phyloP scores from a whole-genome alignment of 2,888 invertebrate species.

The Colostygia pectinataria region DNA sequence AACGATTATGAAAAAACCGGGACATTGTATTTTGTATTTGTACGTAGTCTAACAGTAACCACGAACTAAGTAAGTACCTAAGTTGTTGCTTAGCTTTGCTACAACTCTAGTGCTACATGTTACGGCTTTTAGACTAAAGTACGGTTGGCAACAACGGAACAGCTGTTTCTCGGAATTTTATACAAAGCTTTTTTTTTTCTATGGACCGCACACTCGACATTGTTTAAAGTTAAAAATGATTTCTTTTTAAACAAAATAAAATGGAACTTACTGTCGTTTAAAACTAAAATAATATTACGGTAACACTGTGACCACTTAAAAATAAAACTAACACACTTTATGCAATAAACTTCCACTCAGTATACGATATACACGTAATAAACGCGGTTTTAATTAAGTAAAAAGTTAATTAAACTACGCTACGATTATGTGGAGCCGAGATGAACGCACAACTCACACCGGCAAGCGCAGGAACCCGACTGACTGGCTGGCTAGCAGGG shows the following conservation, averaged over 20 bases:
- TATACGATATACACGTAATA: constrained; percentile 36
- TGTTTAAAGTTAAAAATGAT: no score
- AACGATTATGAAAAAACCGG: no score
- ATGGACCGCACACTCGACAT: no score
- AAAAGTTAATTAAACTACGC: constrained; percentile 54
- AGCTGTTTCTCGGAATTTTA: constrained; percentile 6
- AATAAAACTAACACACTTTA: constrained; percentile 52
- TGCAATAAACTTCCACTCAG: constrained; percentile 46
- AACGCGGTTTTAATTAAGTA: constrained; percentile 47
- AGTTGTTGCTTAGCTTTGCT: no score
- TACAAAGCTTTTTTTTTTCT: no score
- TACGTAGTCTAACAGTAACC: no score
- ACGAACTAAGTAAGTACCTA: no score
- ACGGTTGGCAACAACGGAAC: constrained; percentile 9
- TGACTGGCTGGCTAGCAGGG: constrained; percentile 35
- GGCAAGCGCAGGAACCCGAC: constrained; percentile 80
- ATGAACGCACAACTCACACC: constrained; percentile 61
- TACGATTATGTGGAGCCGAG: constrained; percentile 68
- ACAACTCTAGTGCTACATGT: no score
- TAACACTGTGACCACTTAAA: constrained; percentile 43
- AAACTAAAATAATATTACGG: constrained; percentile 51
- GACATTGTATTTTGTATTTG: no score
- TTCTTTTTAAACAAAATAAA: neutral
- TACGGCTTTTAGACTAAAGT: no score
- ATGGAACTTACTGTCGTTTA: constrained; percentile 60